Base-by-base conservation (phyloP, 2,113 vertebrate species). In the Cyrtonyx montezumae region DNA sequence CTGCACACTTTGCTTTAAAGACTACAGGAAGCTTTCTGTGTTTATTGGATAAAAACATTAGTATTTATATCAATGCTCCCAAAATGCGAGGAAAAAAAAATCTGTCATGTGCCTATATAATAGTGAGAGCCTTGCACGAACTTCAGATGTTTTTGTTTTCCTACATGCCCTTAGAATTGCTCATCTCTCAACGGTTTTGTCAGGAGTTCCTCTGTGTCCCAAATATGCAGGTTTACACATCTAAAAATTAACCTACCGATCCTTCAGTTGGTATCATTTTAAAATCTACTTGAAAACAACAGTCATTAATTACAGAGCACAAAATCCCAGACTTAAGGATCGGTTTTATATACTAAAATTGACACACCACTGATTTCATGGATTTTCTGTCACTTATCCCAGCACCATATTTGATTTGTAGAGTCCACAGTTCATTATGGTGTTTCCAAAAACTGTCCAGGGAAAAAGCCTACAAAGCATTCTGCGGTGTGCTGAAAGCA, bases 391-490 rank as follows among this genome's bases (percentile, higher is more conserved):
- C 63, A 69, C 61, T 91, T 82, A 82, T 34, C 37, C n/a, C 30
- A 78, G 55, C 46, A 69, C 20, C 70, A 30, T 15, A 25, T 36
- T 70, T 87, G 63, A 89, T 91, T 84, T 79, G 51, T 70, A 19
- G 9, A 2, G 0, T 67, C 40, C 58, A 58, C 2, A 14, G 43
- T 55, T 84, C 77, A 78, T 53, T 18, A 17, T 0, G 17, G 2
- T 34, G 58, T 53, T 88, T 79, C 69, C 45, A 55, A 42, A 28
- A 65, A 74, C 19, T 5, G 9, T 45, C 40, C 26, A 55, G 19
- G 22, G 67, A 69, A 88, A 91, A 94, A 86, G 16, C 62, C 90
- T 75, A 88, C 56, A 86, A 81, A 81, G 81, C 70, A 77, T 69
- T 89, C 63, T 65, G 19, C 30, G 18, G 37, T 56, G 74, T 1